Evolutionary conservation across 1,140 invertebrate species (phyloP).

Genomic region (Nylanderia fulva): DNA sequence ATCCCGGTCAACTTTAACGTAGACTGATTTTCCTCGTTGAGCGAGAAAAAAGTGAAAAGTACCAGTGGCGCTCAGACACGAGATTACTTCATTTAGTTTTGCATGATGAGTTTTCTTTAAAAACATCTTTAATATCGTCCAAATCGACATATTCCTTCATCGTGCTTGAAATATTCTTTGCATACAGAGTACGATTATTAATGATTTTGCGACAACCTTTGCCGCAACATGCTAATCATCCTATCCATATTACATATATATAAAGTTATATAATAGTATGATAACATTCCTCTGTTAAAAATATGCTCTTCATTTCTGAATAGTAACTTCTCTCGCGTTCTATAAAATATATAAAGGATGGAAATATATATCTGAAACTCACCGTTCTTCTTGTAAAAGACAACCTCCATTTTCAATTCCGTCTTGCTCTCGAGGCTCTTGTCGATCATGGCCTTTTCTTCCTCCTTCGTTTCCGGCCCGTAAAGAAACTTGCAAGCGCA

Average conservation of each 20-base stretch:
- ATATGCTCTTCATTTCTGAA: not conserved
- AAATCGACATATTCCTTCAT: no score
- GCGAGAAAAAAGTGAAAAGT: constrained; percentile 1
- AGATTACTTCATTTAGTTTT: constrained; percentile 49
- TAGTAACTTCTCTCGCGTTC: not conserved
- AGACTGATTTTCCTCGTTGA: constrained; percentile 28
- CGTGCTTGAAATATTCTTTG: not conserved
- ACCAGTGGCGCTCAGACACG: not conserved
- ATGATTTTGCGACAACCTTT: not conserved
- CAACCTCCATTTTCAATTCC: constrained; percentile 97
- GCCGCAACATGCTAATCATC: not conserved
- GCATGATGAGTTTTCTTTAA: constrained; percentile 10
- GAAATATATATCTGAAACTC: constrained; percentile 80
- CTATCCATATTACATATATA: not conserved
- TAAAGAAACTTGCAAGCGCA: constrained; percentile 98
- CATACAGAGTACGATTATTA: not conserved
- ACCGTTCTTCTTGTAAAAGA: constrained; percentile 98
- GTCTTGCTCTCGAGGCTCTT: constrained; percentile 95
- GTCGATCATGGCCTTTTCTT: constrained; percentile 95
- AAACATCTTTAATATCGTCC: constrained; percentile 32
- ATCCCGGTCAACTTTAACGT: constrained; percentile 30
- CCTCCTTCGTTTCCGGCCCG: constrained; percentile 95
- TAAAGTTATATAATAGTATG: not conserved
- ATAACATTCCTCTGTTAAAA: not conserved
- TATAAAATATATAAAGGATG: not conserved